Evolutionary conservation across 2,888 invertebrate genomes (phyloP), one percentile per base, ranked within the genome.

Genomic region (Clistopyga incitator): DNA sequence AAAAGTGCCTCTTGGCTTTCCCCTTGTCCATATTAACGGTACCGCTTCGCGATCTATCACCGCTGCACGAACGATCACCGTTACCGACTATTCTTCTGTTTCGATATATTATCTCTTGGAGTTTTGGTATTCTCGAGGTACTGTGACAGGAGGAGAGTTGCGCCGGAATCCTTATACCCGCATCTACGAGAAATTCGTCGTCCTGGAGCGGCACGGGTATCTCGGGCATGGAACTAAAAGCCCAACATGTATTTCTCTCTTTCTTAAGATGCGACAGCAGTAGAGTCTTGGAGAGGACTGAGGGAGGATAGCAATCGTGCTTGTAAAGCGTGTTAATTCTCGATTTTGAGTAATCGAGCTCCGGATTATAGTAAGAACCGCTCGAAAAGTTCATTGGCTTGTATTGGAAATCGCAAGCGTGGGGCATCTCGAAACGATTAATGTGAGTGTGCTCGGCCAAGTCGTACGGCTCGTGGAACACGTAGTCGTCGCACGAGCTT

Each of bases 161-260:
- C 3, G 89, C 86, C 0, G 92, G 93, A 74, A 93, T 92, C 67
- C 92, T 89, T 74, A 93, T 92, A n/a, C 93, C 93, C 1, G 93
- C 91, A 64, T 93, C 93, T 34, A 93, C 92, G 78, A 93, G 89
- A 80, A 93, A 93, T 72, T 93, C 93, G 80, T 93, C 93, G 74
- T 93, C 92, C 72, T 92, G 88, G 68, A 93, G 87, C 45, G 90
- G 90, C 52, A 91, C 89, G 11, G 93, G 91, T 50, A 92, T 91
- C 81, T 92, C 91, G 3, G 92, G 92, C 91, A 92, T 90, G 54
- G 93, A 93, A 76, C 93, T 93, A 89, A 92, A 93, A 91, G 89
- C 90, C 93, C 92, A 93, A 90, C 91, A 92, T 72, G 91, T 90
- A 83, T 92, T 92, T 81, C 88, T 89, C 25, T 86, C 86, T 20